Percentiles rank a stretch among this genome's conserved stretches.
Conservation (phyloP, 2,797 vertebrate species). For the Pseudomugil gertrudae region DNA sequence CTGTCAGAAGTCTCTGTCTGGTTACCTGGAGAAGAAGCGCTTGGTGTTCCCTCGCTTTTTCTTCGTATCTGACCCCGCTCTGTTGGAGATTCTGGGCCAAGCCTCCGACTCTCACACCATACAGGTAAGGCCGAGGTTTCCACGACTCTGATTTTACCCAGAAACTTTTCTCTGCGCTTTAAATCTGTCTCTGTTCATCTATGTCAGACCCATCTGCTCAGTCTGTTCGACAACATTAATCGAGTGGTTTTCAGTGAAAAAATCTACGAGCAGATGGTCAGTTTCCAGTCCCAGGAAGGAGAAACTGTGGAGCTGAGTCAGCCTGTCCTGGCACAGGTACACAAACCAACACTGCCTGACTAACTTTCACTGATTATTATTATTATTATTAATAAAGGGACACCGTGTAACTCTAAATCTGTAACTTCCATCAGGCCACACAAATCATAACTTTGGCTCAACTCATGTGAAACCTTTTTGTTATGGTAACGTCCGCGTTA, state of each 20-base stretch:
- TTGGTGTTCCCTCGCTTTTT: constrained; percentile 89
- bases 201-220: constrained; percentile 83
- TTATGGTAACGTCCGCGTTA: no score
- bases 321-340: constrained; percentile 85
- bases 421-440: no score
- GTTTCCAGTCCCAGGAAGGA: constrained; percentile 88
- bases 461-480: no score
- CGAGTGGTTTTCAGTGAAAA: constrained; percentile 84
- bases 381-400: no score
- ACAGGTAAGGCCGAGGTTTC: constrained; percentile 75
- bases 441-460: no score
- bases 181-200: neutral
- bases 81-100: constrained; percentile 89
- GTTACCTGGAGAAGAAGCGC: constrained; percentile 89
- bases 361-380: neutral
- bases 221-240: constrained; percentile 88
- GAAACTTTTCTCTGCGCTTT: neutral
- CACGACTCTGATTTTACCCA: neutral
- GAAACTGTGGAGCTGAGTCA: constrained; percentile 83
- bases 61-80: constrained; percentile 88
- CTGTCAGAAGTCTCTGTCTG: constrained; percentile 89
- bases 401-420: no score
- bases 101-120: constrained; percentile 89
- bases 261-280: constrained; percentile 86
- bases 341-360: neutral